Base-by-base conservation (phyloP, 1,140 invertebrate species). In the Arctopsyche grandis region DNA sequence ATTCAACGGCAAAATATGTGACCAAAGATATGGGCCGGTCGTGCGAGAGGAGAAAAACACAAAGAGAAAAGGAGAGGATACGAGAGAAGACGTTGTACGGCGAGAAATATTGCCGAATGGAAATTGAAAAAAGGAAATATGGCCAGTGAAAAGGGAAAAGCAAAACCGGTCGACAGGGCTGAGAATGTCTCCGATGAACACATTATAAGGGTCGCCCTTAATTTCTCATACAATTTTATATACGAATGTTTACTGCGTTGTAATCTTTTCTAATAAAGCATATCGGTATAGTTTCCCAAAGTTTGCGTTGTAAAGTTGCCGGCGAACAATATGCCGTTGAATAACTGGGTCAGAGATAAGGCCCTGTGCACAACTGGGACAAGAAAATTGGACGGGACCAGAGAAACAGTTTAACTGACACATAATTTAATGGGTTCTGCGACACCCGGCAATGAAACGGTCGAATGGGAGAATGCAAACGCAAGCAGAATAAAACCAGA, bases 1-100 rank as follows among this genome's bases (percentile, higher is more conserved):
- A 83, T 81, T 78, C 79, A 38, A 44, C 77, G 43, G 77, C 78
- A 77, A 81, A 80, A 81, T 77, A 76, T 79, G 77, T 78, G 77
- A 80, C 77, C 81, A 44, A 82, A 80, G 77, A 82, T 82, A 82
- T 71, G 70, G 71, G 21, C 69, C 69, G 21, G 26, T 58, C 44
- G 24, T 46, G 75, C 29, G 48, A 46, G 60, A 71, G n/a, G 38
- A 26, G 58, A 38, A 60, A 52, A 79, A 74, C 24, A 38, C 63
- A 52, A 71, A 26, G 21, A 10, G 63, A 12, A 58, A 58, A 43
- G 70, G 69, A 71, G 66, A 56, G 69, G 52, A 73, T 71, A 16
- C 44, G 29, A 69, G 73, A 74, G n/a, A 75, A 74, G 56, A 73
- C n/a, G 52, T 38, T 58, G 43, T 52, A 44, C 21, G 46, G 14